A percentile compares a stretch with the other conserved stretches of the same genome.
These are phyloP conservation scores for Nymphalis io DNA, from an alignment of 1,140 invertebrate species.

Conservation along the genomic window DNA sequence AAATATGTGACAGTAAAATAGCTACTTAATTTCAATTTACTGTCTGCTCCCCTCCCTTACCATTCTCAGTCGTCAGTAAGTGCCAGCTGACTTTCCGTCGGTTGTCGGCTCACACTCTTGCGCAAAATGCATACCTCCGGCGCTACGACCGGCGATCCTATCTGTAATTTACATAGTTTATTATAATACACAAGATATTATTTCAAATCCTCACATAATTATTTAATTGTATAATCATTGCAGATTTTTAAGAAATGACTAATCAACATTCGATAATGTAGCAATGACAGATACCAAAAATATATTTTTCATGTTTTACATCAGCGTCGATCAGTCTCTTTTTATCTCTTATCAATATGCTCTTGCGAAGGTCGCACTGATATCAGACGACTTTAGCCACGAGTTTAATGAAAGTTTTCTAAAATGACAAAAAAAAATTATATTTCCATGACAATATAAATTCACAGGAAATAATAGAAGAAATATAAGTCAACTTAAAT, in stretches of 20 bases:
- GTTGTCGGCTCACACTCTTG: slow-evolving; percentile 47
- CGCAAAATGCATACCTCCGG: slow-evolving; percentile 42
- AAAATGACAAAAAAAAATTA: neutral
- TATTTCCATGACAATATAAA: too few species aligned
- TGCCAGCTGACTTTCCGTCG: slow-evolving; percentile 68
- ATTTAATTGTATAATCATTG: too few species aligned
- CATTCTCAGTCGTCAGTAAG: slow-evolving; percentile 30
- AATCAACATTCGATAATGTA: too few species aligned
- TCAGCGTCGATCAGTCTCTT: slow-evolving; percentile 30
- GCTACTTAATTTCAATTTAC: slow-evolving; percentile 26
- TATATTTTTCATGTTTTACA: slow-evolving; percentile 23
- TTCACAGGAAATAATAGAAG: neutral
- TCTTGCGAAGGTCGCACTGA: slow-evolving; percentile 74
- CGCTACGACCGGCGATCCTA: slow-evolving; percentile 24
- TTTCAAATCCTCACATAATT: too few species aligned
- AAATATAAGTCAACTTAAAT: neutral
- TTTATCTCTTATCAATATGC: slow-evolving; percentile 78
- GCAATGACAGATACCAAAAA: neutral
- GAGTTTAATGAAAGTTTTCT: slow-evolving; percentile 40
- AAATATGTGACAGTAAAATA: slow-evolving; percentile 11
- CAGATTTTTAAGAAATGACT: too few species aligned
- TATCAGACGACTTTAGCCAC: slow-evolving; percentile 46
- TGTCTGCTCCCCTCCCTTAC: slow-evolving; percentile 18
- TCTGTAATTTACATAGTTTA: neutral
- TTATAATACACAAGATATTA: too few species aligned